Percentiles rank a stretch among this genome's conserved stretches.
phyloP scores from a whole-genome alignment of 2,888 invertebrate genomes.

The Diploptera punctata region DNA sequence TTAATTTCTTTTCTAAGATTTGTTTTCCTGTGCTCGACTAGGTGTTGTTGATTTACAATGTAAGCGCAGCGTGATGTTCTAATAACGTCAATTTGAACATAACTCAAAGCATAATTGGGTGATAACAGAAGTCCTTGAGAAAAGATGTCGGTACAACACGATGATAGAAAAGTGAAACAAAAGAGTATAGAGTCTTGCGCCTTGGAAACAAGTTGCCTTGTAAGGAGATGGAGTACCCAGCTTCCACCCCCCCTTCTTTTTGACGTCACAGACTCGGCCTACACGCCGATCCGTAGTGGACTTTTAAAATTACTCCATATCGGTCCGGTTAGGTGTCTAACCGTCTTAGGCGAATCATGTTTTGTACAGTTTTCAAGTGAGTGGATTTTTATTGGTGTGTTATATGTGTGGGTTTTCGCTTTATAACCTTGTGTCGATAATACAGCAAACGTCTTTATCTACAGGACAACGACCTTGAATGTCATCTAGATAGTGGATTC shows the following conservation, averaged over 20 bases:
- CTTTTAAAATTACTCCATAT: background rate
- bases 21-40: no score
- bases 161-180: background rate
- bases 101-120: no score
- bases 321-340: slow-evolving; percentile 12
- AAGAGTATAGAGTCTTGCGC: background rate
- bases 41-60: no score
- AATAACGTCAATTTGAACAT: no score
- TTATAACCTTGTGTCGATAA: slow-evolving; percentile 1
- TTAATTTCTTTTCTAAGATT: no score
- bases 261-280: slow-evolving; percentile 21
- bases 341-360: background rate
- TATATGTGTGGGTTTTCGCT: background rate
- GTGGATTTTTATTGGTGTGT: background rate
- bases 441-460: background rate
- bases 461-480: no score
- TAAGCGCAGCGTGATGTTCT: no score
- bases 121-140: background rate
- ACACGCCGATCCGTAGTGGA: slow-evolving; percentile 3
- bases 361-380: background rate
- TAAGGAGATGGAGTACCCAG: slow-evolving; percentile 22
- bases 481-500: no score
- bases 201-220: slow-evolving; percentile 16
- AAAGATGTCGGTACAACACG: background rate
- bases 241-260: background rate